Conservation (phyloP, 1,140 invertebrate species). For the Drosophila ananassae region DNA sequence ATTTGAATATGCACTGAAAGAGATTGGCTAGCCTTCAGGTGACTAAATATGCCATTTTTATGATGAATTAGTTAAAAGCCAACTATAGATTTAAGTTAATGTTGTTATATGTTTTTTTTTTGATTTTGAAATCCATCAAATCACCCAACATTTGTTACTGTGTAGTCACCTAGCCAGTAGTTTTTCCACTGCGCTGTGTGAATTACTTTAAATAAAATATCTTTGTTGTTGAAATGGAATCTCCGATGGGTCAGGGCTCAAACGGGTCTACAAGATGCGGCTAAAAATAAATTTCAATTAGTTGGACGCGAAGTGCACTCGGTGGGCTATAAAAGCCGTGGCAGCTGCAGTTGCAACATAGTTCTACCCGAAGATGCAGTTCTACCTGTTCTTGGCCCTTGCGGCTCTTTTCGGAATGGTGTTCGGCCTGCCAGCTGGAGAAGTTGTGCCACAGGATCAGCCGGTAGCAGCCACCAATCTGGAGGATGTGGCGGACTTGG, state of each 20-base stretch:
- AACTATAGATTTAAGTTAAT: background rate
- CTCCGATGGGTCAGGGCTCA: constrained; percentile 3
- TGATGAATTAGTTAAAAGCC: background rate
- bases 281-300: constrained; percentile 41
- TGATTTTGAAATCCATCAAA: background rate
- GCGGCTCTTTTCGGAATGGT: constrained; percentile 5
- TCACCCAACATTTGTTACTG: background rate
- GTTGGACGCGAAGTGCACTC: constrained; percentile 21
- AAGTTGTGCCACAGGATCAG: background rate
- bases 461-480: constrained; percentile 1
- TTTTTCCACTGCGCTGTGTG: background rate
- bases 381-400: constrained; percentile 14
- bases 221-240: constrained; percentile 5
- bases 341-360: background rate
- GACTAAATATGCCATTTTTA: background rate
- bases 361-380: constrained; percentile 34
- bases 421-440: constrained; percentile 7
- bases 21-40: background rate
- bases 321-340: constrained; percentile 42
- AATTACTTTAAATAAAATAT: constrained; percentile 5
- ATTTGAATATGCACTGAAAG: background rate
- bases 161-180: background rate
- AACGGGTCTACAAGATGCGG: constrained; percentile 1
- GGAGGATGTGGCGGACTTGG: constrained; percentile 52
- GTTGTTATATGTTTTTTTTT: background rate